These are phyloP conservation scores for Hyaena hyaena DNA, from an alignment of 2,113 vertebrate genomes.

Conservation along the genomic window DNA sequence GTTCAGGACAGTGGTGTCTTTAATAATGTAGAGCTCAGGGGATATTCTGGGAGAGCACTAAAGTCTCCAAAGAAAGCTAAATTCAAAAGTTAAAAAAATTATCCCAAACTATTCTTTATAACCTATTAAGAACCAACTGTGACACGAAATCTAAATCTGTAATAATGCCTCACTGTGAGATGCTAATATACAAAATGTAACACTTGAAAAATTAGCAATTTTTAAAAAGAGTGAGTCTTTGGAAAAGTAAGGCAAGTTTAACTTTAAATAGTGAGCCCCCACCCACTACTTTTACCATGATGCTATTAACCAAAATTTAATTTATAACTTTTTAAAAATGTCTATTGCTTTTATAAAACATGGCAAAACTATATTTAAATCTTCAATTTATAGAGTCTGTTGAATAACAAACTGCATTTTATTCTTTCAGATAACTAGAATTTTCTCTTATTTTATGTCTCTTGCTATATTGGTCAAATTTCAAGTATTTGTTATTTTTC, in stretches of 20 bases:
- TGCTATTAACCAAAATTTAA: background rate
- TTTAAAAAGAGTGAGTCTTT: conserved; percentile 20
- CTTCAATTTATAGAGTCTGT: background rate
- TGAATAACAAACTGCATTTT: background rate
- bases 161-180: background rate
- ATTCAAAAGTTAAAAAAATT: conserved; percentile 7
- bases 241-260: background rate
- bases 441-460: background rate
- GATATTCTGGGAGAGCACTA: background rate
- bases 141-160: background rate
- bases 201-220: background rate
- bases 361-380: background rate
- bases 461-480: background rate
- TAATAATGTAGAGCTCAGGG: background rate
- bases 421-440: background rate
- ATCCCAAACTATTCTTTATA: background rate
- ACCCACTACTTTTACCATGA: background rate
- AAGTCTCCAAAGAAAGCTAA: conserved; percentile 10
- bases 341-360: background rate
- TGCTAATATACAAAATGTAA: background rate
- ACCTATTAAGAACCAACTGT: background rate
- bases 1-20: background rate
- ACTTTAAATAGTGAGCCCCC: background rate
- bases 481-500: background rate
- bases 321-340: background rate